Evolutionary conservation across 2,113 vertebrate genomes (phyloP).

Genomic region (Ranitomeya imitator): DNA sequence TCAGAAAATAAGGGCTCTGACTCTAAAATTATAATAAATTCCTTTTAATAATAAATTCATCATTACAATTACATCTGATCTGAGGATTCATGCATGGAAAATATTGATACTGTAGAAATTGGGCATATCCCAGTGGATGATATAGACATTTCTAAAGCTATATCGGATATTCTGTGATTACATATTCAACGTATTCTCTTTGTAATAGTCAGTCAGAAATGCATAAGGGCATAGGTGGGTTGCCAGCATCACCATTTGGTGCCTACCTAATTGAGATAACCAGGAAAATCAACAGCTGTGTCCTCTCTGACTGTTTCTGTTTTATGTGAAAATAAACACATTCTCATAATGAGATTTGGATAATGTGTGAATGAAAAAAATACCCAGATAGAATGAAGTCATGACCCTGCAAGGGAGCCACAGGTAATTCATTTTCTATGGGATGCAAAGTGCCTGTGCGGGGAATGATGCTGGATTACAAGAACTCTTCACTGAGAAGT

Average conservation of each 20-base stretch:
- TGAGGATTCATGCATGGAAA: background rate
- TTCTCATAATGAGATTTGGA: slow-evolving; percentile 15
- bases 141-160: background rate
- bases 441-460: no score
- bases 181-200: background rate
- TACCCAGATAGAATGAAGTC: no score
- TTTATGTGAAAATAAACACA: slow-evolving; percentile 23
- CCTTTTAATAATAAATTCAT: no score
- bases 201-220: background rate
- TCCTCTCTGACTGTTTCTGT: slow-evolving; percentile 8
- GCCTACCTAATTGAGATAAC: slow-evolving; percentile 11
- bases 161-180: background rate
- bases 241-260: slow-evolving; percentile 20
- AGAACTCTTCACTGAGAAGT: no score
- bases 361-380: background rate
- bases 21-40: no score
- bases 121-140: background rate
- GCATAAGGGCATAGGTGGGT: slow-evolving; percentile 4
- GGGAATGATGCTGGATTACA: no score
- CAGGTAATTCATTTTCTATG: no score
- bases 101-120: background rate
- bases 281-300: slow-evolving; percentile 24
- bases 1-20: no score
- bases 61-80: background rate
- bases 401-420: no score